phyloP scores from a whole-genome alignment of 2,888 invertebrate species.

The Leucoptera coffeella region DNA sequence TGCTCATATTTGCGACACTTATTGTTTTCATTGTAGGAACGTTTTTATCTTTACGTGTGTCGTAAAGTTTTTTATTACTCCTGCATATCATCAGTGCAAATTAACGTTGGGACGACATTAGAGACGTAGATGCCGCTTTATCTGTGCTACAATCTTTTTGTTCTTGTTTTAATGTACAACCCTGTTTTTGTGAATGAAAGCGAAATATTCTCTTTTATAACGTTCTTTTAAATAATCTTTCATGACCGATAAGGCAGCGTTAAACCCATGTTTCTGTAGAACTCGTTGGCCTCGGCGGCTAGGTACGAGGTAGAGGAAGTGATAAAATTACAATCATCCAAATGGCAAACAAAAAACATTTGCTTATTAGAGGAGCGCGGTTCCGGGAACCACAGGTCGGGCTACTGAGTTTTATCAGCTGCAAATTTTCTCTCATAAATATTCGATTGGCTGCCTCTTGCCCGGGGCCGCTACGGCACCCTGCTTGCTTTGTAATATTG shows the following conservation, averaged over 20 bases:
- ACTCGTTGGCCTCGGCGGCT: too few species aligned
- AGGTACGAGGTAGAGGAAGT: background rate
- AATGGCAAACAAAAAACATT: constrained; percentile 12
- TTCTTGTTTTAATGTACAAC: too few species aligned
- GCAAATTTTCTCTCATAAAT: constrained; percentile 43
- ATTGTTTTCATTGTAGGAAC: constrained; percentile 3
- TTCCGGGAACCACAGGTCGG: constrained; percentile 3
- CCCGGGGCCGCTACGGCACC: constrained; percentile 9
- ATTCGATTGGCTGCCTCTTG: constrained; percentile 27
- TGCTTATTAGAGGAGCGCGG: constrained; percentile 14
- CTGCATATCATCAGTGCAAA: constrained; percentile 2
- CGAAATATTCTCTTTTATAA: too few species aligned
- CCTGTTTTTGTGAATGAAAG: too few species aligned
- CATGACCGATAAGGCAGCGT: too few species aligned
- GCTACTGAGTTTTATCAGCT: constrained; percentile 30
- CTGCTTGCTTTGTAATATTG: constrained; percentile 23
- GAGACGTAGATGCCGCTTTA: too few species aligned
- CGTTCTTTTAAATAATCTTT: too few species aligned
- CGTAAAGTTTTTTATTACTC: constrained; percentile 4
- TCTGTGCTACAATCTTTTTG: too few species aligned
- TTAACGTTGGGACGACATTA: background rate
- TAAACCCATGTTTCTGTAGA: too few species aligned
- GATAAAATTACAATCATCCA: too few species aligned
- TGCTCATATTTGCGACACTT: constrained; percentile 10
- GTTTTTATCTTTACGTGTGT: constrained; percentile 2